Percentiles rank a stretch among this genome's conserved stretches.
Conservation (phyloP, 2,888 invertebrate species). For the Noctua pronuba region DNA sequence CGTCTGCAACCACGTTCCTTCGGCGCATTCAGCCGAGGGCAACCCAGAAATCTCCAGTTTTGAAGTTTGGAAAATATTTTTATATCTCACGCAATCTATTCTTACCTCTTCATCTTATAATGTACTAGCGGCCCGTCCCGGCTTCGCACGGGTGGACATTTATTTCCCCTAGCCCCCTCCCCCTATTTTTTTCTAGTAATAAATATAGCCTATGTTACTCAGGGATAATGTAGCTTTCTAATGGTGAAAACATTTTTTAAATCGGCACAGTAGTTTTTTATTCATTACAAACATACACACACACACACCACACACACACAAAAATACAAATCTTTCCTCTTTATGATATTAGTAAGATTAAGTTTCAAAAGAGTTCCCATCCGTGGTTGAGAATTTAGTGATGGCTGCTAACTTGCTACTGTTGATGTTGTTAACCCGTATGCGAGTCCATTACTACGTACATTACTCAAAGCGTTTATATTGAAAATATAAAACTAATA, state of each 20-base stretch:
- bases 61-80: not conserved
- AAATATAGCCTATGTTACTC: too few relatives aligned
- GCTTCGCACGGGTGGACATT: too few relatives aligned
- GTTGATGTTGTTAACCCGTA: not conserved
- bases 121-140: too few relatives aligned
- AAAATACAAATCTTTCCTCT: too few relatives aligned
- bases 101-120: not conserved
- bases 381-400: not conserved
- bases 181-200: too few relatives aligned
- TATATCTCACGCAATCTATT: not conserved
- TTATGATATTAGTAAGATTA: too few relatives aligned
- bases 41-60: conserved; percentile 10
- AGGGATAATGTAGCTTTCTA: too few relatives aligned
- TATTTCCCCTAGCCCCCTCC: too few relatives aligned
- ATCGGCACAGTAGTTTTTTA: too few relatives aligned
- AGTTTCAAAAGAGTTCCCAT: not conserved
- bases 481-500: conserved; percentile 4
- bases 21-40: conserved; percentile 8
- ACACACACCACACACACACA: too few relatives aligned
- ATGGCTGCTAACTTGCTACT: conserved; percentile 3
- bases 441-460: not conserved
- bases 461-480: conserved; percentile 17
- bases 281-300: too few relatives aligned
- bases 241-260: too few relatives aligned
- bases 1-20: conserved; percentile 16